Base-by-base conservation (phyloP, 2,797 vertebrate genomes). In the Phataginus tricuspis region DNA sequence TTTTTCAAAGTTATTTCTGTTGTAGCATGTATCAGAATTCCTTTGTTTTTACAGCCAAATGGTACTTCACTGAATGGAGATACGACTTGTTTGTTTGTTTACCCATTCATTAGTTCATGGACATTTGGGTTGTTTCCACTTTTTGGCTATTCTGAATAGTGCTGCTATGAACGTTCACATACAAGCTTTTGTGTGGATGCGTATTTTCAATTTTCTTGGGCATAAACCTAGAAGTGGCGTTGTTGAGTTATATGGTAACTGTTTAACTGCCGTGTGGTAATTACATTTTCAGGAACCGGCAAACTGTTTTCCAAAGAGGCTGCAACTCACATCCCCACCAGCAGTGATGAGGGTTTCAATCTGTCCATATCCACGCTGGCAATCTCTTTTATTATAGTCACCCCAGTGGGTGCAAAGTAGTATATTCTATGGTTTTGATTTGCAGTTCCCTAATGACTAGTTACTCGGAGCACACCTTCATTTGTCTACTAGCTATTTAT, bases 41-140 rank as follows among this genome's bases (percentile, higher is more conserved):
- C 86, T 85, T 89, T 19, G 8, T 82, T 93, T 95, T 80, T 95
- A 77, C 55, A 39, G 75, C 15, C n/a, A 64, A 84, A 42, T 83
- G 77, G 61, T 51, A 92, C 42, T 84, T 39, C 29, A 5, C 18
- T 77, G 23, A 45, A 68, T 34, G 31, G 19, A 84, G 29, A 93
- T 39, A 68, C 3, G 25, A 69, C 25, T 77, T 51, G 31, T 74
- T 74, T 19, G 74, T n/a, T 91, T 90, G 34, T 71, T 96, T 51
- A 82, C 18, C 39, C 37, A 72, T 68, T 74, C n/a, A 95, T 84
- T 37, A 84, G 16, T 39, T 96, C 57, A 75, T 18, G 21, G 61
- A 95, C 25, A 85, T 79, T 27, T 74, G 34, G 21, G 57, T 9
- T 71, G 37, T 86, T 94, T 84, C 19, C 4, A 55, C 37, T 86